Percentiles rank a stretch among this genome's conserved stretches.
phyloP scores from a whole-genome alignment of 2,888 invertebrate genomes.

The Lepidocyrtinus sp. region DNA sequence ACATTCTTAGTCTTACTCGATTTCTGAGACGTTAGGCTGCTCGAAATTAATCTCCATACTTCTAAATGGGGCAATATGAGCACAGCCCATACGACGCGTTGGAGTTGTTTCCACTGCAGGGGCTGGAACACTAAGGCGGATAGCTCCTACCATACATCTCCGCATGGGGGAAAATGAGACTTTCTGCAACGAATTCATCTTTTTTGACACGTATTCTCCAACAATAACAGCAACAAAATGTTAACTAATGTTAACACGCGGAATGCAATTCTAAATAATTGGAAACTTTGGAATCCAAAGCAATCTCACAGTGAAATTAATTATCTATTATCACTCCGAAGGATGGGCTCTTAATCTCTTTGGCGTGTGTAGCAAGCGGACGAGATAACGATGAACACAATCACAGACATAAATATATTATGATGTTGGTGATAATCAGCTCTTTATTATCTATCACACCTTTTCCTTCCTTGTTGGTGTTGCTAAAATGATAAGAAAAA shows the following conservation, averaged over 20 bases:
- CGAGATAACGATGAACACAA: too few relatives aligned
- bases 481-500: not conserved
- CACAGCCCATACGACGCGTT: not conserved
- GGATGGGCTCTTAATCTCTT: too few relatives aligned
- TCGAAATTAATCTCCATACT: not conserved
- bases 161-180: slow-evolving; percentile 19
- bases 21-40: not conserved
- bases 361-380: too few relatives aligned
- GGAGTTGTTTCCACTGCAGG: not conserved
- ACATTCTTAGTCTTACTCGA: too few relatives aligned
- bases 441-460: not conserved
- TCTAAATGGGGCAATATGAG: not conserved
- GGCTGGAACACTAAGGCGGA: not conserved
- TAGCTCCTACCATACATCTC: not conserved
- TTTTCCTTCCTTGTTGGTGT: not conserved
- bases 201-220: not conserved
- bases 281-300: not conserved
- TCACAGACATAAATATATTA: too few relatives aligned
- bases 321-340: too few relatives aligned
- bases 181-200: slow-evolving; percentile 20
- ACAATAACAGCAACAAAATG: not conserved
- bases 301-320: too few relatives aligned
- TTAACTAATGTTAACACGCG: too few relatives aligned
- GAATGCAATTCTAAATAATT: not conserved
- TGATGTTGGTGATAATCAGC: too few relatives aligned